Evolutionary conservation across 2,888 invertebrate species (phyloP).

Genomic region (Globia sparganii): DNA sequence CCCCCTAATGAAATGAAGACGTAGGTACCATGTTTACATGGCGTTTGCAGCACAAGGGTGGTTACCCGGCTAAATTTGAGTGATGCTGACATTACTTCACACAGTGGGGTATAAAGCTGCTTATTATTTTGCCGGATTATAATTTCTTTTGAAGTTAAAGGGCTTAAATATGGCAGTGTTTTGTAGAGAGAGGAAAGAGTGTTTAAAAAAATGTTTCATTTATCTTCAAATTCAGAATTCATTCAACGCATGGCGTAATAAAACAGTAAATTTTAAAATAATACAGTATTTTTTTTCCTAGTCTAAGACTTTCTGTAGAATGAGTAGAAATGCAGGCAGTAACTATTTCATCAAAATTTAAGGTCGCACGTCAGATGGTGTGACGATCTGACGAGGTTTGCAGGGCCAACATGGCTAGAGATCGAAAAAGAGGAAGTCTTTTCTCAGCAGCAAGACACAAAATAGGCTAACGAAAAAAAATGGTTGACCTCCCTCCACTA

Average conservation of each 20-base stretch:
- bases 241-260: neutral
- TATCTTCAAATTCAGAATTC: neutral
- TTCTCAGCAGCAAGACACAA: too few relatives aligned
- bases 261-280: neutral
- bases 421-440: too few relatives aligned
- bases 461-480: neutral
- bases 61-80: slow-evolving; percentile 75
- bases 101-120: slow-evolving; percentile 41
- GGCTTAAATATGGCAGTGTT: slow-evolving; percentile 25
- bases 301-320: neutral
- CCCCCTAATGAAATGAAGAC: slow-evolving; percentile 82
- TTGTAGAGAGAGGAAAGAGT: neutral
- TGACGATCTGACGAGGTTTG: too few relatives aligned
- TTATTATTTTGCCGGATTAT: slow-evolving; percentile 53
- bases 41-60: slow-evolving; percentile 70
- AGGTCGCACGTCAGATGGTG: too few relatives aligned
- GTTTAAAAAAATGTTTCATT: neutral
- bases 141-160: slow-evolving; percentile 44
- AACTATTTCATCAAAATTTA: too few relatives aligned
- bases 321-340: neutral
- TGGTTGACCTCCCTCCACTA: neutral
- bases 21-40: slow-evolving; percentile 79
- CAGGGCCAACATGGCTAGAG: too few relatives aligned
- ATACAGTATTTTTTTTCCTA: neutral
- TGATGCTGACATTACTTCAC: slow-evolving; percentile 61